Evolutionary conservation across 2,113 vertebrate species (phyloP), one percentile per base, ranked within the genome.

Genomic region (Phaethon lepturus): DNA sequence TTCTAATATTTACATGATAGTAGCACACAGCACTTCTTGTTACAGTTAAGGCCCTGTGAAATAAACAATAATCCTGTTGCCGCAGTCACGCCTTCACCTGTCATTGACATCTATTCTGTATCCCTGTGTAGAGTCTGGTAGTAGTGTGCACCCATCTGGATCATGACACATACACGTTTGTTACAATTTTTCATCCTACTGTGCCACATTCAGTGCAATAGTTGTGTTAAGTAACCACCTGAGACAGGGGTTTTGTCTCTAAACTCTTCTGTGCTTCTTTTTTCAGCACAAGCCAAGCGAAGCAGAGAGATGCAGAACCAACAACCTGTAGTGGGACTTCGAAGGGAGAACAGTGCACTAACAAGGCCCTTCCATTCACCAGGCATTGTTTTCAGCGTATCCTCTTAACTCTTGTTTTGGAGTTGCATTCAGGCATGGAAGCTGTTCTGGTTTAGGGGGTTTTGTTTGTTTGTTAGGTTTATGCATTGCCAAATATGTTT

Each of bases 371-470:
- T 97, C 99, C 99, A 81, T 99, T 99, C 98, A 99, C 99, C 88
- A 98, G 97, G 95, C 99, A 99, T 97, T 99, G 99, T 98, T 99
- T 99, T 98, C 99, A 99, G 74, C 99, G 99, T 99, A 99, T 99
- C 99, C 99, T 98, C 96, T 95, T 85, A 45, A 47, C 55, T 45
- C 17, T 38, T 42, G 31, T 49, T 33, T 17, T 72, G 47, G 52
- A 50, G 33, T 86, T 50, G 38, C 31, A 11, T 55, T 67, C 38
- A 73, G 50, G 55, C 12, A 0, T 74, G 53, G 52, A 45, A 88
- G 55, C 35, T 80, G 98, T 98, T 95, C 72, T 87, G 42, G n/a
- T 93, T 84, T 73, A 42, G 42, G 35, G 4, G 2, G 24, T 35
- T 68, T 40, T 44, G 18, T 91, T 91, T 47, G 31, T 42, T 95